These are phyloP conservation scores for Lepidocyrtoides sp. DNA, from an alignment of 2,888 invertebrate species.

Conservation along the genomic window DNA sequence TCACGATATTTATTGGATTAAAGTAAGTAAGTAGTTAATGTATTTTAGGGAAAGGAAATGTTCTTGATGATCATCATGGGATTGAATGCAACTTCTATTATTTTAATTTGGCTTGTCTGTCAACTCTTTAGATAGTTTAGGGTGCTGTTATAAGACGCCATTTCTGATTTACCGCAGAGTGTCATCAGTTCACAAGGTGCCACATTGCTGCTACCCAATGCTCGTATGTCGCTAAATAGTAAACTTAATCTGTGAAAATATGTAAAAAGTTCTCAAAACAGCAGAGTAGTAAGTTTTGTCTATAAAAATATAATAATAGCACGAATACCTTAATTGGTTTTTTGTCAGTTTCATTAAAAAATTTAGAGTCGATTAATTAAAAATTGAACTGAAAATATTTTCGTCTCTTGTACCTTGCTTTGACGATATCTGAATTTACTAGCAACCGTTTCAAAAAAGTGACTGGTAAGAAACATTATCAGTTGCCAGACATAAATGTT, in stretches of 20 bases:
- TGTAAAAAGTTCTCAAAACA: too few relatives aligned
- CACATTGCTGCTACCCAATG: too few relatives aligned
- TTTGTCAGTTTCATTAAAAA: constrained; percentile 47
- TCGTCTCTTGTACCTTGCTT: too few relatives aligned
- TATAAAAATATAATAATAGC: constrained; percentile 12
- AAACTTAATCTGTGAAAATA: too few relatives aligned
- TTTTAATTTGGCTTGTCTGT: constrained; percentile 70
- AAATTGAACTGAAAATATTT: constrained; percentile 9
- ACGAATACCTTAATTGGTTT: not conserved
- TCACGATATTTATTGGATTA: too few relatives aligned
- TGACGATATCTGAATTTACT: too few relatives aligned
- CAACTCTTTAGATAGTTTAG: constrained; percentile 67
- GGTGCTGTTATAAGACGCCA: constrained; percentile 75
- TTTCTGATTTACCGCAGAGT: constrained; percentile 55
- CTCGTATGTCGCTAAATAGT: too few relatives aligned
- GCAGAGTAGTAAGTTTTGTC: not conserved
- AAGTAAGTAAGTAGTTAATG: too few relatives aligned
- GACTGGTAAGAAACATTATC: constrained; percentile 8
- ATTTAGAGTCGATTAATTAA: constrained; percentile 51
- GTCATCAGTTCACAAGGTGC: constrained; percentile 59
- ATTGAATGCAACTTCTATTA: constrained; percentile 44
- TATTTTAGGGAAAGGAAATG: too few relatives aligned
- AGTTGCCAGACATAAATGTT: constrained; percentile 10
- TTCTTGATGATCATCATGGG: not conserved
- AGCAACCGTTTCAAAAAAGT: too few relatives aligned